Base-by-base conservation (phyloP, 2,888 invertebrate genomes). In the Hydroisotoma schaefferi region DNA sequence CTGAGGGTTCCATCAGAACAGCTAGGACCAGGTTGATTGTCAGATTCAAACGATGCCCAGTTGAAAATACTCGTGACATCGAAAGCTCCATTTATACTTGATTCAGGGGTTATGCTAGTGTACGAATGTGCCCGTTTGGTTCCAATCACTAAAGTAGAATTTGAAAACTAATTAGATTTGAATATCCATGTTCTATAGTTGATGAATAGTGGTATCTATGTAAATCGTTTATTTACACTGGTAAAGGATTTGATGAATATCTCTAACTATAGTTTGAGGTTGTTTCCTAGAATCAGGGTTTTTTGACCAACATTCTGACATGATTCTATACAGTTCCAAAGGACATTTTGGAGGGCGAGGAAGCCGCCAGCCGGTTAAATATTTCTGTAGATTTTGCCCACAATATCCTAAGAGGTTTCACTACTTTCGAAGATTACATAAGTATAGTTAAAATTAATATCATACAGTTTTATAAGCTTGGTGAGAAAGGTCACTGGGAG, bases 261-360 rank as follows among this genome's bases (percentile, higher is more conserved):
- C 89, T 75, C 90, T 82, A 84, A 91, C 88, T 73, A 92, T 87
- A 64, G 85, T 86, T 78, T 92, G 91, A 55, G 89, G 91, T 72
- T 87, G 85, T 76, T 88, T 87, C 25, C 87, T 78, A 47, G 81
- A 78, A 59, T 84, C 84, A 6, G 86, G 85, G 75, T 87, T 85
- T 55, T 81, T 77, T 73, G 84, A 83, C 93, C 93, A 94, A 75
- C 92, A 92, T 73, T 87, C 87, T 61, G 81, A 78, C 83, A 92
- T 87, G 44, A 90, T 79, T 66, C 81, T 80, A 77, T 87, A 90
- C 68, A 94, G 84, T 75, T 87, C 87, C 28, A 78, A 74, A 4
- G 89, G 87, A 74, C 90, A 92, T n/a, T 80, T 80, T 57, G 76
- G 74, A 12, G 89, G 87, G 47, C 82, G 80, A n/a, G 83, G 81